Percentiles rank a stretch among this genome's conserved stretches.
Conservation (phyloP, 2,797 vertebrate genomes). For the Huso huso region DNA sequence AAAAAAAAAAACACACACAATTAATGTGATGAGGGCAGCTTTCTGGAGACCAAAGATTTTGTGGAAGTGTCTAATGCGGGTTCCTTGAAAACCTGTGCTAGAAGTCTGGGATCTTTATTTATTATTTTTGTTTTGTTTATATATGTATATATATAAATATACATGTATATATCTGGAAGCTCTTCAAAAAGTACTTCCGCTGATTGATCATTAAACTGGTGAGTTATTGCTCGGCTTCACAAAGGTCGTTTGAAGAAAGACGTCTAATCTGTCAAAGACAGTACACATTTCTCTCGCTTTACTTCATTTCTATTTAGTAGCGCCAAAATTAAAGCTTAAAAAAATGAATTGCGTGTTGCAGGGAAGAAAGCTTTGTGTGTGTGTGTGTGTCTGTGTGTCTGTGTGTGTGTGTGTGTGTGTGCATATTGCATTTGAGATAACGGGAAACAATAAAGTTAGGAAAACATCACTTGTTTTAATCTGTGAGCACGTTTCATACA, state of each 20-base stretch:
- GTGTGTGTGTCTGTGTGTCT: neutral
- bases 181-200: conserved; percentile 47
- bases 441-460: conserved; percentile 37
- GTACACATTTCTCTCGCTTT: conserved; percentile 28
- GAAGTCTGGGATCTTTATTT: conserved; percentile 25
- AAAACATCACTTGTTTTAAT: conserved; percentile 21
- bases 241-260: conserved; percentile 67
- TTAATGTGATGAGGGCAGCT: conserved; percentile 29
- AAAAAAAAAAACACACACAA: conserved; percentile 15
- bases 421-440: neutral
- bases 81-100: conserved; percentile 19
- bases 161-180: conserved; percentile 40
- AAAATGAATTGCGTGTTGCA: no score
- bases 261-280: conserved; percentile 58
- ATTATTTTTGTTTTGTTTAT: no score
- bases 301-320: conserved; percentile 28
- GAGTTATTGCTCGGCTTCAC: conserved; percentile 65
- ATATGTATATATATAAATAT: neutral
- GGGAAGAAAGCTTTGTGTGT: no score
- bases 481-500: conserved; percentile 14
- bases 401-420: conserved; percentile 13
- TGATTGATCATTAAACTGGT: conserved; percentile 70
- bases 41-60: conserved; percentile 20
- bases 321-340: no score
- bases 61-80: conserved; percentile 15